Base-by-base conservation (phyloP, 2,797 vertebrate genomes). In the Sebastes iracundus region DNA sequence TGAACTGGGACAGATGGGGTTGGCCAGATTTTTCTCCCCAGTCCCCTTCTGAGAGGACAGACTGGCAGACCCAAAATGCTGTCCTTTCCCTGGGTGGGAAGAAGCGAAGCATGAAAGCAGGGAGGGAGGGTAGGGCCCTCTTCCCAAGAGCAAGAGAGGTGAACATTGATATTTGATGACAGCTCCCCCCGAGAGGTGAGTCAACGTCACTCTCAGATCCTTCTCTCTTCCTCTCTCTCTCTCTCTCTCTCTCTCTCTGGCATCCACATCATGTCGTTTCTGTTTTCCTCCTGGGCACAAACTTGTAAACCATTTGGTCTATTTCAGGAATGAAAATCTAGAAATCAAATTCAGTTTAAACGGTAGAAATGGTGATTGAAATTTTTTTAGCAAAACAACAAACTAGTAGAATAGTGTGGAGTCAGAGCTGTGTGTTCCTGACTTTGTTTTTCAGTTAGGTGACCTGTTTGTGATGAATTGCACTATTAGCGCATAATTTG, bases 161-260 rank as follows among this genome's bases (percentile, higher is more conserved):
- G 86, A 88, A 78, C 81, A 63, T n/a, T 90, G 84, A 95, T 93
- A 80, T 90, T 81, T 83, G 75, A 74, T 91, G 91, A 93, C 89
- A 87, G 90, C 85, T 82, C 77, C 80, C 77, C 80, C 64, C 12
- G 56, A 78, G 87, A 90, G 83, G 80, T 89, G 87, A 90, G 70
- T 91, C 81, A 89, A 74, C 69, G 35, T 61, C 62, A 32, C 71
- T 64, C 80, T 75, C 76, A 49, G 33, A 67, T 73, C 53, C 46
- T 16, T 3, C 20, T 65, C 38, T 38, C 73, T 68, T 22, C 49
- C 46, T 63, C 35, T 49, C 3, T 27, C 53, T 49, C 53, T 56
- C 28, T 42, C 11, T 52, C 23, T 66, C 28, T 42, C 8, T 20
- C 65, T 25, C 32, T 42, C 9, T 20, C 66, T 25, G 59, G 9